These are phyloP conservation scores for Spatula versicolor DNA, from an alignment of 2,797 vertebrate species.

Conservation along the genomic window DNA sequence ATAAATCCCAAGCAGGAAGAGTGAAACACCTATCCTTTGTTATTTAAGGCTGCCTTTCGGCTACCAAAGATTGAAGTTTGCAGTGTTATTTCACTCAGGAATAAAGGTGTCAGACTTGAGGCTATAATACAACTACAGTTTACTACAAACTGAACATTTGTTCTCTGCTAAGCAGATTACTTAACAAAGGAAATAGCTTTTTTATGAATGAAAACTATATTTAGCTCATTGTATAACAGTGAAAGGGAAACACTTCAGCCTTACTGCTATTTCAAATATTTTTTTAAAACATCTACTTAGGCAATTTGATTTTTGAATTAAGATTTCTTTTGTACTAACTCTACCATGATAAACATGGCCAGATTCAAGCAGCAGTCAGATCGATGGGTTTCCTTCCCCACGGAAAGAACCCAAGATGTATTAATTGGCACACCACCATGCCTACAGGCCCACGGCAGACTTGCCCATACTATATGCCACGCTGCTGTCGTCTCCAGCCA, in stretches of 20 bases:
- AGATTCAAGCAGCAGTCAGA: not conserved
- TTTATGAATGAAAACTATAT: conserved; percentile 69
- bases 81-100: not conserved
- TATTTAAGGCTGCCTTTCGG: not conserved
- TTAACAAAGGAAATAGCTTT: conserved; percentile 58
- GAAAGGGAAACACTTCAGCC: conserved; percentile 30
- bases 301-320: not conserved
- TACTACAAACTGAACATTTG: conserved; percentile 46
- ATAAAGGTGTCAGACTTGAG: not conserved
- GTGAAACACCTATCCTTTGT: not conserved
- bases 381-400: rapidly evolving
- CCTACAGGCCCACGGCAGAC: not conserved
- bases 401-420: not conserved
- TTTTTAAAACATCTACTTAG: not conserved
- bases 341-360: not conserved
- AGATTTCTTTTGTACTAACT: not conserved
- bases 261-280: not conserved
- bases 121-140: not conserved
- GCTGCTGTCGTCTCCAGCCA: not conserved
- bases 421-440: not conserved
- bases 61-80: not conserved
- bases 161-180: conserved; percentile 30
- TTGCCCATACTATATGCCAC: not conserved
- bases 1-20: not conserved
- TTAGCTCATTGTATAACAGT: conserved; percentile 38